Conservation (phyloP, 1,140 invertebrate genomes). For the Drosophila suzukii region DNA sequence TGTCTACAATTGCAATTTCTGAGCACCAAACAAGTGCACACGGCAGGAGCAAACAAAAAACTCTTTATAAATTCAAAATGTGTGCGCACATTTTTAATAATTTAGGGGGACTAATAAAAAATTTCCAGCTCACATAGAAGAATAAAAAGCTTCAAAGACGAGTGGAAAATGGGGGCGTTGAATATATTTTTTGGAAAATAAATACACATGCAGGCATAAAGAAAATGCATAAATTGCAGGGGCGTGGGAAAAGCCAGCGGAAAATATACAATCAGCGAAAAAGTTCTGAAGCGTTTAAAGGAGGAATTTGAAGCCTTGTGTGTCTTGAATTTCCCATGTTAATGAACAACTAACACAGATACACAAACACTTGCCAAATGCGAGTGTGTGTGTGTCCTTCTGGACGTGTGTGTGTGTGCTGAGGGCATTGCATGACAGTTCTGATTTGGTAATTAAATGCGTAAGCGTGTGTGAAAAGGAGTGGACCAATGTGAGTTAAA, state of each 20-base stretch:
- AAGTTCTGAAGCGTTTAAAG: not conserved
- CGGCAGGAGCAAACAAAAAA: slow-evolving; percentile 34
- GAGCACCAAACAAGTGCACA: slow-evolving; percentile 36
- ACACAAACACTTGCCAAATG: slow-evolving; percentile 4
- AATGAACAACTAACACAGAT: slow-evolving; percentile 40
- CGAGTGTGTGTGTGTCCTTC: slow-evolving; percentile 11
- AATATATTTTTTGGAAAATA: slow-evolving; percentile 38
- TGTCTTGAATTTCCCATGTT: slow-evolving; percentile 48
- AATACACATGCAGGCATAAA: slow-evolving; percentile 33
- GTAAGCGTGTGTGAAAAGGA: slow-evolving; percentile 2
- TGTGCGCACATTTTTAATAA: slow-evolving; percentile 57
- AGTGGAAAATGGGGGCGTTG: not conserved
- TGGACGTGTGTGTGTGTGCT: slow-evolving; percentile 20
- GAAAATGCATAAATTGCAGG: slow-evolving; percentile 24
- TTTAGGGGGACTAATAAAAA: slow-evolving; percentile 53
- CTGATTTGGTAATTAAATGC: slow-evolving; percentile 66
- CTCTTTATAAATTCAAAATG: slow-evolving; percentile 58
- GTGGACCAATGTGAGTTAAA: slow-evolving; percentile 5
- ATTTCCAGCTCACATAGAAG: slow-evolving; percentile 10
- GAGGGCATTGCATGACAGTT: slow-evolving; percentile 38
- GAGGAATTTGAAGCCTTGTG: slow-evolving; percentile 22
- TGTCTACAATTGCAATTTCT: slow-evolving; percentile 46
- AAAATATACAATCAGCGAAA: slow-evolving; percentile 24
- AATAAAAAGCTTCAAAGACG: slow-evolving; percentile 12
- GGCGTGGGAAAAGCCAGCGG: not conserved